Evolutionary conservation across 2,888 invertebrate species (phyloP), one percentile per base, ranked within the genome.

Genomic region (Hirudinaria manillensis): DNA sequence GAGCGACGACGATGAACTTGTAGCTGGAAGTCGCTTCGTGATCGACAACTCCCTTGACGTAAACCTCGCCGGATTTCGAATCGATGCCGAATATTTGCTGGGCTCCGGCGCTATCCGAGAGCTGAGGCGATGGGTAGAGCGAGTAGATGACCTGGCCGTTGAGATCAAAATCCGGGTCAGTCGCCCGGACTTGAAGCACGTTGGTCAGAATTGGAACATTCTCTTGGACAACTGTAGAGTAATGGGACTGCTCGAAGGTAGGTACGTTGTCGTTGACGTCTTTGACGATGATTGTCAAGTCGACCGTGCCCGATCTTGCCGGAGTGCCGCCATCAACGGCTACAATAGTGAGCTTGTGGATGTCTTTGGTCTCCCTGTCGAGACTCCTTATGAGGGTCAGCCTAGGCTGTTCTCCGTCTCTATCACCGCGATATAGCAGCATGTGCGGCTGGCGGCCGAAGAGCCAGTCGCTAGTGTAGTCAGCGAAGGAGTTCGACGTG

Each of bases 271-370:
- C 77, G 55, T 77, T 77, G 7, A 70, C 77, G 51, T 77, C 77
- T 10, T 34, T 34, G 16, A 77, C 70, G 45, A 71, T 76, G 34
- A 79, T 70, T 29, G 70, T 75, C 13, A 79, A 45, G 29, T 76
- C 76, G 32, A 78, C 77, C 4, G 77, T 73, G 3, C 78, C 78
- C 0, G 79, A 75, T 38, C 56, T 75, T 6, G 76, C 67, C 7
- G 78, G 78, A 21, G 32, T 45, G 24, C 79, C 79, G 2, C 79
- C 80, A 51, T 80, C 80, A 53, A 75, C 76, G 24, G 80, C 80
- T 2, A 78, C 68, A 21, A 80, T 56, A 27, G 72, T 68, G 67
- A 80, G 27, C 19, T 74, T 61, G 76, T 79, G 79, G 16, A 66
- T 68, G 68, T 76, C 76, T 34, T 72, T 65, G 32, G 65, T 55